These are phyloP conservation scores for Calliphora vomitoria DNA, from an alignment of 2,888 invertebrate genomes.

Conservation along the genomic window DNA sequence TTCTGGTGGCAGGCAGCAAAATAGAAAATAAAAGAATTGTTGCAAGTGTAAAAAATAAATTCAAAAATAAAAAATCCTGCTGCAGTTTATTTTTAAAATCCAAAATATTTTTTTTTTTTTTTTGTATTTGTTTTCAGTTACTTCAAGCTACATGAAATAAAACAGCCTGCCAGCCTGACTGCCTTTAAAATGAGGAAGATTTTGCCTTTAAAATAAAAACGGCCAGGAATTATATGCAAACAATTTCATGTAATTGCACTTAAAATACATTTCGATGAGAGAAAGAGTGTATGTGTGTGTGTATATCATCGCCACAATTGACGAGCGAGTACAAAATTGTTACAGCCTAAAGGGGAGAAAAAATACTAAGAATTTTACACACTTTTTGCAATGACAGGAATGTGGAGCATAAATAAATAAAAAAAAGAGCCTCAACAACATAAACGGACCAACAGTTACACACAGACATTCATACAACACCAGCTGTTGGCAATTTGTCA, in stretches of 20 bases:
- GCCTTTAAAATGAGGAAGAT: constrained; percentile 28
- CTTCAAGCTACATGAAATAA: constrained; percentile 10
- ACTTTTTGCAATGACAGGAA: constrained; percentile 42
- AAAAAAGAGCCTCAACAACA: constrained; percentile 6
- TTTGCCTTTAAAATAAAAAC: constrained; percentile 26
- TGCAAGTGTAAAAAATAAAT: constrained; percentile 36
- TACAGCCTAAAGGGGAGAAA: constrained; percentile 23
- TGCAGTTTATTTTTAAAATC: constrained; percentile 53
- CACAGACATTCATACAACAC: constrained; percentile 25
- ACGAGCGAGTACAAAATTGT: constrained; percentile 41
- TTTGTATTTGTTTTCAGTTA: constrained; percentile 9
- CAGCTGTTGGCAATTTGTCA: constrained; percentile 74
- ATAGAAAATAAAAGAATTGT: not conserved
- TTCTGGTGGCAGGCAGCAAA: not conserved
- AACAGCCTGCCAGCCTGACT: constrained; percentile 22
- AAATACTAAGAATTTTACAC: constrained; percentile 46
- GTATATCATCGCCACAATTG: constrained; percentile 35
- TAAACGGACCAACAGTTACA: constrained; percentile 8
- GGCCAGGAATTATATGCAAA: not conserved
- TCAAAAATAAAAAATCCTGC: constrained; percentile 30
- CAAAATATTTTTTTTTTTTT: not conserved
- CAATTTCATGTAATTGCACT: constrained; percentile 51
- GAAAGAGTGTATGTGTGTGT: not conserved
- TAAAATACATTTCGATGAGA: constrained; percentile 29
- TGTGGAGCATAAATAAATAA: constrained; percentile 2